Conservation (phyloP, 1,140 invertebrate genomes). For the Meloidogyne chitwoodi region DNA sequence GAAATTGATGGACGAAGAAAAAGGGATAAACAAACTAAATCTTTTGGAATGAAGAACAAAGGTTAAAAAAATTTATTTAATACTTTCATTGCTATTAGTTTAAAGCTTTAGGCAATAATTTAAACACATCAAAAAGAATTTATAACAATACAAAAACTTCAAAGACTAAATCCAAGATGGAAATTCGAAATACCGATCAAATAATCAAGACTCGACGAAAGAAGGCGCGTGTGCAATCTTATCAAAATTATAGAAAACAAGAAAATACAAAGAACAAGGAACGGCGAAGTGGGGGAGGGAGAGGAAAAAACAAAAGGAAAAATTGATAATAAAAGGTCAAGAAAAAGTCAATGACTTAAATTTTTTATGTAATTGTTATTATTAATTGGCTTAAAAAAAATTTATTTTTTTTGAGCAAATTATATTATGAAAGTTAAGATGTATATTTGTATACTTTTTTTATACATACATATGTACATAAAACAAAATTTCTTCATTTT, state of each 20-base stretch:
- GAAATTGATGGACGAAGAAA: slow-evolving; percentile 61
- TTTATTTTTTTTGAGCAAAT: too few relatives aligned
- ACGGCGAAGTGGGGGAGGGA: neutral
- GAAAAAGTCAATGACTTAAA: neutral
- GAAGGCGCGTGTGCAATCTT: slow-evolving; percentile 29
- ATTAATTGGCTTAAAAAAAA: too few relatives aligned
- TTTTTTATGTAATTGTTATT: neutral
- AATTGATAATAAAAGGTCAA: neutral
- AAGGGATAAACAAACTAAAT: slow-evolving; percentile 43
- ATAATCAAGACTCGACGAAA: slow-evolving; percentile 33
- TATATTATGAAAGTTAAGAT: too few relatives aligned
- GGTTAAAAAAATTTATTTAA: neutral
- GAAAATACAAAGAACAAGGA: slow-evolving; percentile 25
- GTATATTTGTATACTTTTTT: too few relatives aligned
- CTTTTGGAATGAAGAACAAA: slow-evolving; percentile 15
- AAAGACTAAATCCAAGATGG: neutral
- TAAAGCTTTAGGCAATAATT: neutral
- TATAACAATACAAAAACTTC: neutral
- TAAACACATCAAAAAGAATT: neutral
- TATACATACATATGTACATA: neutral
- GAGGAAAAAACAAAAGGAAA: neutral
- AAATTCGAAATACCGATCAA: slow-evolving; percentile 38
- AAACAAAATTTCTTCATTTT: neutral
- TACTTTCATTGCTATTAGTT: neutral
- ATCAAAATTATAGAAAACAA: slow-evolving; percentile 34